Conservation (phyloP, 1,140 invertebrate species). For the Oscheius sp. region DNA sequence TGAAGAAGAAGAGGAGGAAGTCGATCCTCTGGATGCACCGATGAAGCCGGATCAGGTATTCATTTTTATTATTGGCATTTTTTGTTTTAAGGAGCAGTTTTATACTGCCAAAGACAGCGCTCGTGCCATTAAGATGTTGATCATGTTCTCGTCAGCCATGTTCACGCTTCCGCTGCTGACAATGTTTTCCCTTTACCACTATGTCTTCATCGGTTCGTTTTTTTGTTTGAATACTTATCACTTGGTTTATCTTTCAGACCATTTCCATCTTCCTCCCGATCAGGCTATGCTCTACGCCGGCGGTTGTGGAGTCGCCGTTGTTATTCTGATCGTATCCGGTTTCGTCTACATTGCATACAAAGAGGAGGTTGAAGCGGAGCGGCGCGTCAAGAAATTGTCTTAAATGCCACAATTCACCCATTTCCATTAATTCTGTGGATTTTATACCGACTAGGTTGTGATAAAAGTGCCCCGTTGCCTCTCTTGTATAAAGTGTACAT, state of each 20-base stretch:
- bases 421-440: not conserved
- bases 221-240: conserved; percentile 11
- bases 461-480: too few relatives aligned
- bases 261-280: conserved; percentile 14
- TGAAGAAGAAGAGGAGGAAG: conserved; percentile 11
- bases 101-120: conserved; percentile 18
- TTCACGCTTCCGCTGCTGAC: conserved; percentile 33
- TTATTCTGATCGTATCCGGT: conserved; percentile 13
- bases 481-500: not conserved
- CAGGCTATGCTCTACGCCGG: conserved; percentile 38
- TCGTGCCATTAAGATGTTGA: conserved; percentile 19
- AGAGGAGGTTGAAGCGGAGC: conserved; percentile 37
- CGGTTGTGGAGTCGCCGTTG: conserved; percentile 20
- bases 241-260: conserved; percentile 18
- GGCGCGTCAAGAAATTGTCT: conserved; percentile 12
- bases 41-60: conserved; percentile 18
- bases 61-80: not conserved
- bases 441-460: not conserved
- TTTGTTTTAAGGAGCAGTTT: conserved; percentile 29
- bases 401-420: not conserved
- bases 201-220: conserved; percentile 32
- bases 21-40: conserved; percentile 12
- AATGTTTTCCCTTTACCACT: conserved; percentile 35
- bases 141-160: conserved; percentile 34
- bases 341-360: conserved; percentile 38